Base-by-base conservation (phyloP, 2,113 vertebrate species). In the Brachyhypopomus occidentalis region DNA sequence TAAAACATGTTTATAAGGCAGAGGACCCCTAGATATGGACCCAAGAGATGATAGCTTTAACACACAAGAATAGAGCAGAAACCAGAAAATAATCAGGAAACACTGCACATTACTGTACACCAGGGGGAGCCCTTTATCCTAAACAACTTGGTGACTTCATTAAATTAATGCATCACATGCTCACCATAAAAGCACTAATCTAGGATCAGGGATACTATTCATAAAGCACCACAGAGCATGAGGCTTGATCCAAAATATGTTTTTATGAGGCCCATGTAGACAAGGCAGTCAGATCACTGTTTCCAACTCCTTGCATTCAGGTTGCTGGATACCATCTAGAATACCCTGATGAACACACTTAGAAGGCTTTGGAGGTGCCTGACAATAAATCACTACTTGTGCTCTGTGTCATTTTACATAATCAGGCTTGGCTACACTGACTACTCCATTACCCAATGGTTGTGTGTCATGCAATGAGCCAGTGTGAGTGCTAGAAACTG, bases 91-190 rank as follows among this genome's bases (percentile, higher is more conserved):
- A 67, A 58, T 59, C 58, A 25, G 56, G 63, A 58, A 23, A 23
- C 45, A 55, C 14, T 34, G 55, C 66, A 67, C 16, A 36, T 48
- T 67, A 69, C 20, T 23, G 20, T 36, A 25, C 77, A 59, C 66
- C 34, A 71, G 66, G 77, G 77, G 77, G 77, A 60, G 77, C 52
- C 34, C 16, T 71, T 45, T 45, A 66, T 71, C 69, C 66, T 60
- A 69, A 56, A 25, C 38, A 58, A 3, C 7, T 19, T 27, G 34
- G 6, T 7, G 7, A 16, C 34, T 27, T 11, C 20, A 52, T 52
- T 30, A 4, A 4, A 12, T 25, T 25, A 12, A 63, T 22, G 22
- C n/a, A 25, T 23, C 60, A 63, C 9, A 25, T 22, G 7, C 27
- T 25, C 19, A 22, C 25, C 23, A 67, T 66, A 17, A 67, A 70